phyloP scores from a whole-genome alignment of 2,888 invertebrate species.

The Rotaria magnacalcarata region DNA sequence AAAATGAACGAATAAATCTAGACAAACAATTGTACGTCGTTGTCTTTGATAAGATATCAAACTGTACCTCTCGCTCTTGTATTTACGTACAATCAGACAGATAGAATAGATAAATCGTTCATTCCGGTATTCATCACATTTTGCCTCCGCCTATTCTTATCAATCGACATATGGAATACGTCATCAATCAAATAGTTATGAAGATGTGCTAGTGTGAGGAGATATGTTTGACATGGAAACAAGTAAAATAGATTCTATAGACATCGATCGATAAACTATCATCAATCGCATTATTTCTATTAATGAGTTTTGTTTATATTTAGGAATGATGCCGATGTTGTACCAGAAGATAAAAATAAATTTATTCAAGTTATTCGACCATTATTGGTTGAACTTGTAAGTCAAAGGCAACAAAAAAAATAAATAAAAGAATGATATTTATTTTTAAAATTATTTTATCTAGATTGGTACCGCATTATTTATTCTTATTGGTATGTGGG shows the following conservation, averaged over 20 bases:
- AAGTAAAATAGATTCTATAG: too few species aligned
- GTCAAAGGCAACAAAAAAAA: neutral
- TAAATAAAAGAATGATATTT: neutral
- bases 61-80: neutral
- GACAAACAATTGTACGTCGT: neutral
- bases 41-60: slow-evolving; percentile 7
- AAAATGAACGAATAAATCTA: neutral
- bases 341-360: slow-evolving; percentile 1
- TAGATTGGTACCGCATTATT: slow-evolving; percentile 11
- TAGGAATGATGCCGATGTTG: neutral
- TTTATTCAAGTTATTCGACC: slow-evolving; percentile 25
- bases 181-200: neutral
- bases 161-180: neutral
- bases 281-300: too few species aligned
- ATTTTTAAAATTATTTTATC: neutral
- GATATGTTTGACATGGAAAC: too few species aligned
- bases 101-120: neutral
- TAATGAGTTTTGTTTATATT: neutral
- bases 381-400: slow-evolving; percentile 34
- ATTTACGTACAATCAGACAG: neutral
- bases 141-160: neutral
- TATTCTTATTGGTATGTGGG: slow-evolving; percentile 19
- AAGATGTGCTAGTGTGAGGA: neutral
- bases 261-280: too few species aligned
- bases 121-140: neutral